phyloP scores from a whole-genome alignment of 2,797 vertebrate species.

The Lemur catta region DNA sequence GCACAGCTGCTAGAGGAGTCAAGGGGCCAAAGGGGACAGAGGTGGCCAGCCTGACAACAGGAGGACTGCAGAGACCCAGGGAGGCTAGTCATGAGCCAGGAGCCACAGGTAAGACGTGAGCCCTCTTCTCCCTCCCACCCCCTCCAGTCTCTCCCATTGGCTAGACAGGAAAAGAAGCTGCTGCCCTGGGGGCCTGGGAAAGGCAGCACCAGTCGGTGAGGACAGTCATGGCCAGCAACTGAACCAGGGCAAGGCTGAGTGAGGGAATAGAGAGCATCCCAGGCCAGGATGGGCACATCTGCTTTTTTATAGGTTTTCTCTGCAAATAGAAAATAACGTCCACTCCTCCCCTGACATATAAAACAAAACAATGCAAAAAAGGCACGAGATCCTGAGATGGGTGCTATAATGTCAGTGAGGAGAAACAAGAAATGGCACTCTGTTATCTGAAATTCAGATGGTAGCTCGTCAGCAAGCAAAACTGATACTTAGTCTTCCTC shows the following conservation, averaged over 20 bases:
- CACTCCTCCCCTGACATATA: not conserved
- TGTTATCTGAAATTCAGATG: not conserved
- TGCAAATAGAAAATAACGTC: not conserved
- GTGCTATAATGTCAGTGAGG: not conserved
- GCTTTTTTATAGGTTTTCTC: not conserved
- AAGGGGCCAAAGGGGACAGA: not conserved
- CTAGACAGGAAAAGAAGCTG: not conserved
- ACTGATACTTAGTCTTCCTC: not conserved
- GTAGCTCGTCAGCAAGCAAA: not conserved
- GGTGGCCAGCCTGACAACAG: not conserved
- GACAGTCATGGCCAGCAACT: not conserved
- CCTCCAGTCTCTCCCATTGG: not conserved
- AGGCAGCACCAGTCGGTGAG: not conserved
- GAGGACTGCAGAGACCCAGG: not conserved
- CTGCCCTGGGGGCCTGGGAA: not conserved
- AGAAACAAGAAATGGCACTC: not conserved
- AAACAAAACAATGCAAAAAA: not conserved
- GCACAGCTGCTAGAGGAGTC: not conserved
- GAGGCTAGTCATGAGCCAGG: not conserved
- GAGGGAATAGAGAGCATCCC: not conserved
- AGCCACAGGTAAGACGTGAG: not conserved
- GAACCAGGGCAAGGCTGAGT: not conserved
- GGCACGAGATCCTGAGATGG: not conserved
- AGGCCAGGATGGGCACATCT: not conserved
- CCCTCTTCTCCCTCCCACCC: not conserved